phyloP scores from a whole-genome alignment of 2,888 invertebrate genomes.

The Thysanoteuthis rhombus region DNA sequence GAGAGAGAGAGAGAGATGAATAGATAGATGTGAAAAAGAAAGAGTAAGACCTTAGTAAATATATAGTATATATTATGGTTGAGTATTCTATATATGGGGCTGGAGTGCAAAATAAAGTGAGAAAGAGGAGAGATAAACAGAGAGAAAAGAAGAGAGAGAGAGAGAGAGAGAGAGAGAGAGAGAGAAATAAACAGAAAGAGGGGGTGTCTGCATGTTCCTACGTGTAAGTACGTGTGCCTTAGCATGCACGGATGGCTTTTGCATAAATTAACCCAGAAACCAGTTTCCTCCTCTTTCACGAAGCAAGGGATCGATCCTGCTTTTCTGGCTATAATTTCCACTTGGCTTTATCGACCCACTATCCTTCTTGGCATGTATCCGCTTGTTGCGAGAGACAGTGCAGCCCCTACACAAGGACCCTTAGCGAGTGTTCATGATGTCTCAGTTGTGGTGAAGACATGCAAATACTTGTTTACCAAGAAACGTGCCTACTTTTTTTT shows the following conservation, averaged over 20 bases:
- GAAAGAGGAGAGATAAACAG: no score
- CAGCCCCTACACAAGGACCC: background rate
- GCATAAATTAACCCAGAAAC: constrained; percentile 12
- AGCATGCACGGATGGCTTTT: background rate
- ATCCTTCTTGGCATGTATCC: background rate
- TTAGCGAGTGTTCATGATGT: background rate
- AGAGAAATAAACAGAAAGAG: no score
- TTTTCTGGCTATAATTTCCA: background rate
- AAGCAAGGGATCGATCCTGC: background rate
- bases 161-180: no score
- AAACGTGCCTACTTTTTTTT: background rate
- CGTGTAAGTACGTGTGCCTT: no score
- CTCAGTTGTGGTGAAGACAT: background rate
- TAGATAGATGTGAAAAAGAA: no score
- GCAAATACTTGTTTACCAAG: background rate
- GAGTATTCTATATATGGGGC: no score
- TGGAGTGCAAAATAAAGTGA: no score
- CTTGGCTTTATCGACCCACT: background rate
- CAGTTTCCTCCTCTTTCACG: background rate
- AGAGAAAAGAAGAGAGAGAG: no score
- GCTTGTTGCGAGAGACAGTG: background rate
- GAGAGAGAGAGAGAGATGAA: no score
- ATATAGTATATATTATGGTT: no score
- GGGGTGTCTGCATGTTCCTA: background rate
- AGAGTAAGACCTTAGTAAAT: no score